These are phyloP conservation scores for Apocheima hispidaria DNA, from an alignment of 2,888 invertebrate species.

Conservation along the genomic window DNA sequence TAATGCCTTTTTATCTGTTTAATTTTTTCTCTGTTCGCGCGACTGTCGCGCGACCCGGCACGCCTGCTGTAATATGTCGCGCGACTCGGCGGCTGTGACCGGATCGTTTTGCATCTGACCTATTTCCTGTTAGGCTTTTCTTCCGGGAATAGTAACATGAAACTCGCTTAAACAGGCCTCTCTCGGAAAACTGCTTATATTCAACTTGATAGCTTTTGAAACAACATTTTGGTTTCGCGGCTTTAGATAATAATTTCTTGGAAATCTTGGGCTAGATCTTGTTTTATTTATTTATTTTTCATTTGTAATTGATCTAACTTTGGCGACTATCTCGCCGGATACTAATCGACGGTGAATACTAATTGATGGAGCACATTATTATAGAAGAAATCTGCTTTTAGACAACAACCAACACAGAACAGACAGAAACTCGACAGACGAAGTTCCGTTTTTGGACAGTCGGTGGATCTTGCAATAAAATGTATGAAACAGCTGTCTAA, in stretches of 20 bases:
- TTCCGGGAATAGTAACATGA: constrained; percentile 18
- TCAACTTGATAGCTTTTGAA: background rate
- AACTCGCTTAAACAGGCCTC: constrained; percentile 3
- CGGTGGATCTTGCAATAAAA: no score
- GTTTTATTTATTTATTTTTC: no score
- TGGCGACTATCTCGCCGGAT: no score
- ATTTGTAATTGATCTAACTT: no score
- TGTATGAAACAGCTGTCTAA: no score
- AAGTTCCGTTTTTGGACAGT: no score
- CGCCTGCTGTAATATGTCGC: background rate
- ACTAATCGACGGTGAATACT: no score
- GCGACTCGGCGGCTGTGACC: background rate
- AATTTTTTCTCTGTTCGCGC: constrained; percentile 55
- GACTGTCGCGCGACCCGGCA: constrained; percentile 8
- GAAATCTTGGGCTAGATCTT: background rate
- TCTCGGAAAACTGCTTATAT: constrained; percentile 1
- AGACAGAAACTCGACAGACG: no score
- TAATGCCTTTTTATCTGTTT: constrained; percentile 75
- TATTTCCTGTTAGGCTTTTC: constrained; percentile 44
- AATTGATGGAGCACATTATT: no score
- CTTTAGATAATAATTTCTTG: background rate
- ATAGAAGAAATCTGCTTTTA: no score
- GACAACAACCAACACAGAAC: no score
- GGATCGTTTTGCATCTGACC: constrained; percentile 44
- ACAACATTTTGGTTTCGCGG: background rate